Base-by-base conservation (phyloP, 2,113 vertebrate species). In the Bostrychus sinensis region DNA sequence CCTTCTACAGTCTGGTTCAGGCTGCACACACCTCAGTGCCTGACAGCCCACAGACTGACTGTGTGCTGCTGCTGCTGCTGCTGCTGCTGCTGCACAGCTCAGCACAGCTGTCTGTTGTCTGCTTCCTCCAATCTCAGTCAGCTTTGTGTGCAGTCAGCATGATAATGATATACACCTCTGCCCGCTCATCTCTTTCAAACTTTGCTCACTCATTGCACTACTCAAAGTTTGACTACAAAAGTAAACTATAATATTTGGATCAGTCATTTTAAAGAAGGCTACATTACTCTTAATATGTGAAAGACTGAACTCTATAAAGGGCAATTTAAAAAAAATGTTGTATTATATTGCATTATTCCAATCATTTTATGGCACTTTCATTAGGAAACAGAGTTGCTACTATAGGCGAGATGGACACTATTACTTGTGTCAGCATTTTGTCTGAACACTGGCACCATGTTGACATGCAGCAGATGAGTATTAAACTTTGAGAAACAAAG, bases 391-490 rank as follows among this genome's bases (percentile, higher is more conserved):
- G 61, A 69, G 78, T 79, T 84, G 71, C 79, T 77, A 72, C 86
- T 86, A 78, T 70, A 39, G 82, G 66, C 71, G 77, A 51, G 37
- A 26, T 79, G 62, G 48, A n/a, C 64, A 61, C 55, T 68, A 56
- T 68, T 72, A 80, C 82, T 83, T 71, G 72, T 85, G 85, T 91
- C 86, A 89, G 84, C 82, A 70, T 84, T 89, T 86, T 81, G 84
- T 60, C 65, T 72, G 57, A 86, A 76, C 70, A 66, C 73, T 77
- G 77, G 79, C 69, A 79, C 72, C 17, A 63, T 88, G 88, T 89
- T 89, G 89, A 91, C 89, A 79, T 30, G 61, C 78, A 89, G 82
- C 89, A 91, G 89, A 91, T 89, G 89, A 91, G 86, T 73, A 79
- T 86, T 89, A 89, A 89, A 91, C 80, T 81, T 87, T 84, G 81